Evolutionary conservation across 2,888 invertebrate genomes (phyloP).

Genomic region (Phalera bucephala): DNA sequence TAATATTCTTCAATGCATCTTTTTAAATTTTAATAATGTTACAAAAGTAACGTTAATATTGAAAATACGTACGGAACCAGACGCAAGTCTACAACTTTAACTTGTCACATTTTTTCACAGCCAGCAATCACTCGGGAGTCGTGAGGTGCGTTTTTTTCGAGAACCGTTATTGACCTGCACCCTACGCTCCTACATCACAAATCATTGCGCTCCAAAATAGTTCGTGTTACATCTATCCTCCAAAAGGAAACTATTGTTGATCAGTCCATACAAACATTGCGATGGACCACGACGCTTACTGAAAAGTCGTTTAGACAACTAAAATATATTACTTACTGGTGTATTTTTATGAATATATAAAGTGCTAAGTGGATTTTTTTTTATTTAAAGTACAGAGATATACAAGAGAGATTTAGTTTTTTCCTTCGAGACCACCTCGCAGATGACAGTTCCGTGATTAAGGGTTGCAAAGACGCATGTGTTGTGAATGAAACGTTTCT

Average conservation of each 20-base stretch:
- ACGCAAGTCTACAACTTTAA: conserved; percentile 17
- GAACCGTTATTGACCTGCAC: conserved; percentile 60
- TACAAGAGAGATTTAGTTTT: conserved; percentile 41
- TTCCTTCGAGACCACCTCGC: conserved; percentile 50
- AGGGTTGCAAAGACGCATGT: conserved; percentile 42
- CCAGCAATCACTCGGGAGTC: conserved; percentile 66
- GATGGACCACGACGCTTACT: conserved; percentile 19
- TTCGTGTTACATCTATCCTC: conserved; percentile 30
- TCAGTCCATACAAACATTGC: conserved; percentile 18
- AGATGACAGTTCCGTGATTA: conserved; percentile 43
- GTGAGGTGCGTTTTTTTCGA: conserved; percentile 69
- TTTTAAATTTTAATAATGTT: too few relatives aligned
- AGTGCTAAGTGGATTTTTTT: conserved; percentile 59
- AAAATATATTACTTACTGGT: conserved; percentile 16
- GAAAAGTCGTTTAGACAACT: conserved; percentile 8
- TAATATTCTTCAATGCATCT: too few relatives aligned
- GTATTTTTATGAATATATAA: conserved; percentile 39
- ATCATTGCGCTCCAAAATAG: conserved; percentile 24
- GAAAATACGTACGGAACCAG: conserved; percentile 32
- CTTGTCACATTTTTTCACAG: conserved; percentile 53
- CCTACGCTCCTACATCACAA: conserved; percentile 34
- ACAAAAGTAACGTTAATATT: too few relatives aligned
- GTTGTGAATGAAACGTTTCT: conserved; percentile 36
- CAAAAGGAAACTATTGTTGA: conserved; percentile 8
- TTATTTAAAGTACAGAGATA: conserved; percentile 31